Percentiles rank a stretch among this genome's conserved stretches.
Conservation (phyloP, 23 tunicate species). For the Oikopleura dioica region DNA sequence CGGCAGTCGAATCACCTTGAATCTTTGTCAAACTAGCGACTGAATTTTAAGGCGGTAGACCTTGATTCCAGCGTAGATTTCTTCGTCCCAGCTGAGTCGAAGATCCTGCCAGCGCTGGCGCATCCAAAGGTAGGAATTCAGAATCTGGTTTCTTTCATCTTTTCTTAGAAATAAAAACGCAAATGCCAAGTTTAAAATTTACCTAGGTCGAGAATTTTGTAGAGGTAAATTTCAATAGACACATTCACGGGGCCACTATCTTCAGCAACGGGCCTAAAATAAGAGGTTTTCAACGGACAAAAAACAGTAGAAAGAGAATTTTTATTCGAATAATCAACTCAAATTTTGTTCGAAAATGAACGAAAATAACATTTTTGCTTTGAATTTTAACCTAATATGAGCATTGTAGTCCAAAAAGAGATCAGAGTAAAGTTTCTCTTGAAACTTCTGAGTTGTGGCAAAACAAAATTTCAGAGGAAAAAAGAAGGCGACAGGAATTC, state of each 20-base stretch:
- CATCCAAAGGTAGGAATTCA: slow-evolving; percentile 7
- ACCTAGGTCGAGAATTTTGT: not conserved
- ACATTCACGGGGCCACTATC: slow-evolving; percentile 5
- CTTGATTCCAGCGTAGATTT: not conserved
- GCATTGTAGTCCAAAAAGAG: not conserved
- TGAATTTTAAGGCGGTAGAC: not conserved
- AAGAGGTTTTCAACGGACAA: too few species aligned
- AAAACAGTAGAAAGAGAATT: too few species aligned
- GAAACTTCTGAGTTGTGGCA: not conserved
- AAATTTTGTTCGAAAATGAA: too few species aligned
- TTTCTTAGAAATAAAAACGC: not conserved
- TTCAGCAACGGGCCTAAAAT: too few species aligned
- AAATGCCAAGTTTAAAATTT: not conserved
- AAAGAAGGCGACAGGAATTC: too few species aligned
- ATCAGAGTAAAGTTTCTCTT: not conserved
- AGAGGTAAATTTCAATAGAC: not conserved
- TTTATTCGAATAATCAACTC: too few species aligned
- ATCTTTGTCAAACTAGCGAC: not conserved
- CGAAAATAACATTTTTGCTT: not conserved
- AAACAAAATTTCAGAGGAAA: too few species aligned
- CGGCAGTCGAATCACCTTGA: not conserved
- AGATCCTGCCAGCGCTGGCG: not conserved
- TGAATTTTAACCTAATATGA: not conserved
- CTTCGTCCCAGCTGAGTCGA: not conserved
- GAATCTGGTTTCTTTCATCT: slow-evolving; percentile 7